phyloP scores from a whole-genome alignment of 30 jellyfish, hydroid and myxozoan species.

The Sanderia malayensis region DNA sequence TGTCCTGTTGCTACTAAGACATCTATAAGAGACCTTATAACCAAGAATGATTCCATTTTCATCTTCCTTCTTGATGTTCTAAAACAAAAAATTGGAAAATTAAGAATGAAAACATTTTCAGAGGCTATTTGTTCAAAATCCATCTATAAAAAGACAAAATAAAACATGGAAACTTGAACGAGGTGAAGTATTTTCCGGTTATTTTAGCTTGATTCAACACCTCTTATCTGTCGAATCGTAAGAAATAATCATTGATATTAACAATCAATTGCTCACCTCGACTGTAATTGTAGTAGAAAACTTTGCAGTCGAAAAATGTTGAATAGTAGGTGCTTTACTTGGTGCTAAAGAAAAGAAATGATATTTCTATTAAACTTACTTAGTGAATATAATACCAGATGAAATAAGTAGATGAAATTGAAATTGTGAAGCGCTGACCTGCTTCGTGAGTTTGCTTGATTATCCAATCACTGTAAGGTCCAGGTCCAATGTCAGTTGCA shows the following conservation, averaged over 20 bases:
- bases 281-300: neutral
- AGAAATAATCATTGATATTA: no score
- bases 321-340: constrained; percentile 4
- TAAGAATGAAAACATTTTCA: no score
- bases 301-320: neutral
- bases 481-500: constrained; percentile 31
- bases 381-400: no score
- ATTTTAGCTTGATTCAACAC: no score
- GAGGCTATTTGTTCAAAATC: no score
- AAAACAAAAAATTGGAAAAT: neutral
- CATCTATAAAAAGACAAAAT: no score
- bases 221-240: no score
- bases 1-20: constrained; percentile 9
- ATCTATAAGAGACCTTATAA: constrained; percentile 19
- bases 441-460: neutral
- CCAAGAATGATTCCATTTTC: constrained; percentile 61
- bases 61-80: constrained; percentile 27
- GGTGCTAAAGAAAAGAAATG: constrained; percentile 13
- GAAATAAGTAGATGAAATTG: no score
- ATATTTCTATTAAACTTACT: no score
- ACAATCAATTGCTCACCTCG: constrained; percentile 17
- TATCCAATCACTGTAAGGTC: constrained; percentile 3
- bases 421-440: no score
- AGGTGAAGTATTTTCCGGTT: no score
- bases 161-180: no score